Evolutionary conservation across 2,797 vertebrate genomes (phyloP).

Genomic region (Lemur catta): DNA sequence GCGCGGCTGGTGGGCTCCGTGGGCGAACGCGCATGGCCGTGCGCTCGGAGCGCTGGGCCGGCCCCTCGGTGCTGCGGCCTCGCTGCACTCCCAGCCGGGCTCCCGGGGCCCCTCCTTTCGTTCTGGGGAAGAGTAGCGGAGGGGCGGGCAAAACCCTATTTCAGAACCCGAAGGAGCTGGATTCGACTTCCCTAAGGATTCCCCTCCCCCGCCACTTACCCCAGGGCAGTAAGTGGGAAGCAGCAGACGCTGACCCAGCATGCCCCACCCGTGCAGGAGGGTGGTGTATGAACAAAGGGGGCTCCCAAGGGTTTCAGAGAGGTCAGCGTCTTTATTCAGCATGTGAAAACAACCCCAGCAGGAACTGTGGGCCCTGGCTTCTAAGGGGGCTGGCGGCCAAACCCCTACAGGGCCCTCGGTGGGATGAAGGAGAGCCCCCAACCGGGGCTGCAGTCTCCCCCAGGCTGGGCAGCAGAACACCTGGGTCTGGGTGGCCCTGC

Average conservation of each 20-base stretch:
- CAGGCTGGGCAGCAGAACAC: background rate
- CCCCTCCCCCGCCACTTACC: background rate
- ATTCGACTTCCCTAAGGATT: background rate
- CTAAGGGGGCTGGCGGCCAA: background rate
- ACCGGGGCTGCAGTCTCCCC: background rate
- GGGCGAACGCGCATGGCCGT: background rate
- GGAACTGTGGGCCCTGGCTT: background rate
- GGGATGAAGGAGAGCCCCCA: background rate
- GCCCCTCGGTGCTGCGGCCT: background rate
- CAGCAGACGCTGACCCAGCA: background rate
- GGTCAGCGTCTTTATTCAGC: background rate
- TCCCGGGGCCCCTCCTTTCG: background rate
- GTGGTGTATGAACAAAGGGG: background rate
- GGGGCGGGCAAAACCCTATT: background rate
- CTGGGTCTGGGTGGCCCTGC: background rate
- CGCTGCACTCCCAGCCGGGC: accelerated
- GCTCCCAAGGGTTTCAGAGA: background rate
- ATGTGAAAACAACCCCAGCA: background rate
- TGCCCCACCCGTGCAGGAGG: background rate
- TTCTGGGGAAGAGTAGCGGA: accelerated
- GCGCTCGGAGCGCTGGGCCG: background rate
- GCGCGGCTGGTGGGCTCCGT: accelerated
- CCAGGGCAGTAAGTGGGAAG: background rate
- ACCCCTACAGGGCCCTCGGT: no score
- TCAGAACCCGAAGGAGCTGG: background rate